These are phyloP conservation scores for Luscinia luscinia DNA, from an alignment of 2,797 vertebrate genomes.

Conservation along the genomic window DNA sequence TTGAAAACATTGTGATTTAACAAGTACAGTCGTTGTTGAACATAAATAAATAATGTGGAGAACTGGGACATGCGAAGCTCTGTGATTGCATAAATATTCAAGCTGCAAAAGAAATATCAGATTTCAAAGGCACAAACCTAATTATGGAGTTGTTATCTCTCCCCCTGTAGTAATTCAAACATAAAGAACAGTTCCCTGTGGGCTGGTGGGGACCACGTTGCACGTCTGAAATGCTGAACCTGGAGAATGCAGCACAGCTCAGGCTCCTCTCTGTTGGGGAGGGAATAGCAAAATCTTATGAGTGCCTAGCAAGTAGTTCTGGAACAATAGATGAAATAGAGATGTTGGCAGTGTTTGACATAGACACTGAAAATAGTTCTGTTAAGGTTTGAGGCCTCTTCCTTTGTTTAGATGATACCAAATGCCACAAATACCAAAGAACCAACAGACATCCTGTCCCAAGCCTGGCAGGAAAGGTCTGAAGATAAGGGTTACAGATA, in stretches of 20 bases:
- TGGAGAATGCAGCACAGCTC: background rate
- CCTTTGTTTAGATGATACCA: too few species aligned
- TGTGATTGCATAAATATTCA: slow-evolving; percentile 61
- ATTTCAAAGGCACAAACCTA: slow-evolving; percentile 56
- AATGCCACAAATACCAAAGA: too few species aligned
- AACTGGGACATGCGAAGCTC: slow-evolving; percentile 23
- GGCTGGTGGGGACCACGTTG: background rate
- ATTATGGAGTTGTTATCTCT: background rate
- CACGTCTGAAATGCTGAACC: background rate
- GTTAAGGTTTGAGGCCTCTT: too few species aligned
- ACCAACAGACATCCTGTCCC: too few species aligned
- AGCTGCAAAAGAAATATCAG: background rate
- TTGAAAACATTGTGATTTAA: slow-evolving; percentile 42
- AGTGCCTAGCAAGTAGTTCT: too few species aligned
- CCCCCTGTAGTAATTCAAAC: slow-evolving; percentile 18
- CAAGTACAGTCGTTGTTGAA: background rate
- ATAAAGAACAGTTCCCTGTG: background rate
- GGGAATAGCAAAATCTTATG: too few species aligned
- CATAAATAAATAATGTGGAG: slow-evolving; percentile 58
- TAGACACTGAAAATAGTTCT: too few species aligned
- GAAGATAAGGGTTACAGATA: too few species aligned
- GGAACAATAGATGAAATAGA: too few species aligned
- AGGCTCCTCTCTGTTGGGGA: background rate
- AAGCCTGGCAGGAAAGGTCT: too few species aligned
- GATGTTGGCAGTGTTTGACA: too few species aligned